Conservation (phyloP, 2,888 invertebrate genomes). For the Andrena flavipes region DNA sequence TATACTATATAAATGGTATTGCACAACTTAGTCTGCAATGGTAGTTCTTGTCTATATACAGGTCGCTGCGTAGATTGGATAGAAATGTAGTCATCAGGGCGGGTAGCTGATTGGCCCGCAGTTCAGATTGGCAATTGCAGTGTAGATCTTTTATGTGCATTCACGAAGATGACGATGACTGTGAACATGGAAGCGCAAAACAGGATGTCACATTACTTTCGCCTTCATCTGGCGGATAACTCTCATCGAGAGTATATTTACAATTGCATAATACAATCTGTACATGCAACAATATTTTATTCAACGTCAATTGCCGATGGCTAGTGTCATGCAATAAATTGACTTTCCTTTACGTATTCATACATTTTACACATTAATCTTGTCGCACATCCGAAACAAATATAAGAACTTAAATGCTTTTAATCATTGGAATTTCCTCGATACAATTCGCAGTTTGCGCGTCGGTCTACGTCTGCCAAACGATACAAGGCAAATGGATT, state of each 20-base stretch:
- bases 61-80: slow-evolving; percentile 84
- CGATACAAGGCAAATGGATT: not conserved
- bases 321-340: slow-evolving; percentile 52
- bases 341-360: slow-evolving; percentile 19
- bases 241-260: slow-evolving; percentile 62
- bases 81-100: slow-evolving; percentile 83
- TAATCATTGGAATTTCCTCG: slow-evolving; percentile 5
- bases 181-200: slow-evolving; percentile 84
- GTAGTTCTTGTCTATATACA: slow-evolving; percentile 79
- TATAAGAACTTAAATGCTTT: slow-evolving; percentile 8
- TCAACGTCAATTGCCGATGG: slow-evolving; percentile 43
- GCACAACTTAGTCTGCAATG: slow-evolving; percentile 74
- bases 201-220: slow-evolving; percentile 72
- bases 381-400: slow-evolving; percentile 9
- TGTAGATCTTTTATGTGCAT: slow-evolving; percentile 84
- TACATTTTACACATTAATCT: slow-evolving; percentile 12
- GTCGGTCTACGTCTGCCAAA: slow-evolving; percentile 10
- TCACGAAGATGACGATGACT: slow-evolving; percentile 84
- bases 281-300: slow-evolving; percentile 66
- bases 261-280: slow-evolving; percentile 64
- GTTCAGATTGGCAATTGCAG: slow-evolving; percentile 83
- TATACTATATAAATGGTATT: slow-evolving; percentile 69
- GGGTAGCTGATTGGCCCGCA: slow-evolving; percentile 82
- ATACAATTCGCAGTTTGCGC: slow-evolving; percentile 14
- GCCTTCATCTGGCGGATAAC: slow-evolving; percentile 49